Conservation (phyloP, 2,113 vertebrate species). For the Telmatochromis sp. region DNA sequence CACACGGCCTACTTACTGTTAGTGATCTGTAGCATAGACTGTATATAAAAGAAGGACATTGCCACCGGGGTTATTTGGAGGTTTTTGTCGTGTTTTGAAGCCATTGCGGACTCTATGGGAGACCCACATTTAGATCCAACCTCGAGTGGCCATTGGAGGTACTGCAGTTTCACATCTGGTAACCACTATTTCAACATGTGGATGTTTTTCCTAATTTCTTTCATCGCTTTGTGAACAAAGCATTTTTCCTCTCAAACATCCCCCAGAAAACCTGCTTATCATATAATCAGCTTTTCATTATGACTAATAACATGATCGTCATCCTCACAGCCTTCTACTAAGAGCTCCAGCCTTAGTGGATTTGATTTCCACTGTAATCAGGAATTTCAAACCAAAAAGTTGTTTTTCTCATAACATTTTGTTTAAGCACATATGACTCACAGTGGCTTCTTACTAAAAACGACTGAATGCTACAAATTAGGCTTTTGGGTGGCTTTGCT, state of each 20-base stretch:
- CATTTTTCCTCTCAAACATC: neutral
- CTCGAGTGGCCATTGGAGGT: neutral
- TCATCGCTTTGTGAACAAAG: neutral
- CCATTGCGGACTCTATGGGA: accelerated
- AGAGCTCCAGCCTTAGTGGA: neutral
- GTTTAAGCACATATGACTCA: neutral
- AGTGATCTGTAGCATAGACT: neutral
- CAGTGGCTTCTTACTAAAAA: neutral
- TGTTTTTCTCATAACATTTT: neutral
- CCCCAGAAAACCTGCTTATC: neutral
- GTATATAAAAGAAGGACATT: neutral
- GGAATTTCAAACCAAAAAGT: neutral
- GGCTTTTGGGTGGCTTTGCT: neutral
- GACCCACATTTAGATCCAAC: neutral
- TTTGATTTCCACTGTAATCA: neutral
- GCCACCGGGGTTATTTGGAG: neutral
- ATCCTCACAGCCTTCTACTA: neutral
- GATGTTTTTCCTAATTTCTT: neutral
- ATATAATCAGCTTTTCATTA: neutral
- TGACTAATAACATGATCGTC: neutral
- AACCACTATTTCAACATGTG: neutral
- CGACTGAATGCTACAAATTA: conserved; percentile 5
- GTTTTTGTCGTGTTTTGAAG: neutral
- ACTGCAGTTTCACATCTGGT: neutral
- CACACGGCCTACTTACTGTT: neutral